Evolutionary conservation across 1,140 invertebrate genomes (phyloP).

Genomic region (Drosophila pallidifrons): DNA sequence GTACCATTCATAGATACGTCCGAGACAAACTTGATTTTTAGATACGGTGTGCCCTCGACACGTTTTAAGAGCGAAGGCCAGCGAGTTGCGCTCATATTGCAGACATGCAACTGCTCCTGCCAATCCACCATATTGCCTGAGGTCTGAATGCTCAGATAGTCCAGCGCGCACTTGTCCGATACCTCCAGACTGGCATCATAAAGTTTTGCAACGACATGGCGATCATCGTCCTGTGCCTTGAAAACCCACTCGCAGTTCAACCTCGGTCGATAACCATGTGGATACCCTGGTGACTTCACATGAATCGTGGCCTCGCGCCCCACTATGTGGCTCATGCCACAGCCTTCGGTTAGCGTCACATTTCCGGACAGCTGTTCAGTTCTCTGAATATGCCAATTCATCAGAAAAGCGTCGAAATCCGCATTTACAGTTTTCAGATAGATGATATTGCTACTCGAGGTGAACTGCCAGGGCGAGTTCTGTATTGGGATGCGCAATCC

Average conservation of each 20-base stretch:
- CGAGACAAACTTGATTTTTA: constrained; percentile 85
- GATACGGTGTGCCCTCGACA: constrained; percentile 68
- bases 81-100: constrained; percentile 38
- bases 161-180: constrained; percentile 85
- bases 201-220: constrained; percentile 87
- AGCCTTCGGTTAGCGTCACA: constrained; percentile 23
- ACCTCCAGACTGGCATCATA: constrained; percentile 87
- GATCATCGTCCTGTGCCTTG: constrained; percentile 85
- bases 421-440: constrained; percentile 86
- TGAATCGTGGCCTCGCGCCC: constrained; percentile 26
- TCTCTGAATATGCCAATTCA: constrained; percentile 86
- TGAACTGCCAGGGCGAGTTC: constrained; percentile 85
- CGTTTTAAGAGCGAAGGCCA: background rate
- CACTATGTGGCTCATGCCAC: constrained; percentile 37
- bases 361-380: constrained; percentile 17
- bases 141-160: constrained; percentile 85
- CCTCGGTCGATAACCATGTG: constrained; percentile 89
- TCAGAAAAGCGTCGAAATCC: constrained; percentile 86
- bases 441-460: constrained; percentile 88
- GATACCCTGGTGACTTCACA: constrained; percentile 92
- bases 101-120: constrained; percentile 82
- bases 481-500: constrained; percentile 86
- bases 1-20: constrained; percentile 85
- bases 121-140: constrained; percentile 63
- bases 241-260: constrained; percentile 93